Conservation (phyloP, 2,888 invertebrate species). For the Limnephilus lunatus region DNA sequence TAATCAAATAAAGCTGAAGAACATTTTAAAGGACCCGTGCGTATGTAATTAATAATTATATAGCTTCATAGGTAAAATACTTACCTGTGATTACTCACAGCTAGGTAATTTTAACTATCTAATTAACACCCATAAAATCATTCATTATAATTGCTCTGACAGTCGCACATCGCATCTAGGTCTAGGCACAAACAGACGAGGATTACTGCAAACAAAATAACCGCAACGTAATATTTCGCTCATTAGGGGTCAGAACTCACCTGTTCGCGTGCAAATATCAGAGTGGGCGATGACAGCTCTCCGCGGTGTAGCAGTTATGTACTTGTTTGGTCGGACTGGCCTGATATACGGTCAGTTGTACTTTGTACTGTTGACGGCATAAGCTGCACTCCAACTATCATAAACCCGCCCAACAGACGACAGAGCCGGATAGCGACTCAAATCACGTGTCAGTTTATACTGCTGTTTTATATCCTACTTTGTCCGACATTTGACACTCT, state of each 20-base stretch:
- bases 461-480: neutral
- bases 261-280: constrained; percentile 17
- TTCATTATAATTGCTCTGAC: neutral
- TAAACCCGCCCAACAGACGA: neutral
- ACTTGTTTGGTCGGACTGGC: neutral
- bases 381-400: constrained; percentile 16
- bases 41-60: too few species aligned
- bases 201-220: neutral
- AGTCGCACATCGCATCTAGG: neutral
- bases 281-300: constrained; percentile 8
- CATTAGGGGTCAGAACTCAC: neutral
- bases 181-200: neutral
- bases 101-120: too few species aligned
- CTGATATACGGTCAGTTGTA: neutral
- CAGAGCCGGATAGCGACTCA: neutral
- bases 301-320: neutral
- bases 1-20: too few species aligned
- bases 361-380: neutral
- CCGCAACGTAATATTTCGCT: neutral
- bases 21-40: too few species aligned
- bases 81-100: too few species aligned
- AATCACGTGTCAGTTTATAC: neutral
- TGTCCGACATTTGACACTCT: too few species aligned
- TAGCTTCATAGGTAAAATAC: too few species aligned
- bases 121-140: too few species aligned